Evolutionary conservation across 2,113 vertebrate genomes (phyloP).

Genomic region (Tenebrosternarchus preto): DNA sequence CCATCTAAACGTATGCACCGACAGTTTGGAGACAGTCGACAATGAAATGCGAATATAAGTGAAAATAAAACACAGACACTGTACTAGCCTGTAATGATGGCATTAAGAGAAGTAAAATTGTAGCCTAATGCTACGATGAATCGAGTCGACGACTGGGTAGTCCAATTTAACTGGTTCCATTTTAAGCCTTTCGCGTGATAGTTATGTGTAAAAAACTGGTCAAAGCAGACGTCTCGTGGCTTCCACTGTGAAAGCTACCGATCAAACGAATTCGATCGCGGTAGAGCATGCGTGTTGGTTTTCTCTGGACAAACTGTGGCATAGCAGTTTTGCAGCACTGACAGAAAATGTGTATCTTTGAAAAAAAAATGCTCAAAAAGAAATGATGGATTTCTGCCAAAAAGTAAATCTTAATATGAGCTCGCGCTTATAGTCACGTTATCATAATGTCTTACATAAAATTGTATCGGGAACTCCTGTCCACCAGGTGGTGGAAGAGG

Average conservation of each 20-base stretch:
- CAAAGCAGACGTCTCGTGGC: not conserved
- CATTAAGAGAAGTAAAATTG: not conserved
- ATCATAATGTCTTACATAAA: too few species aligned
- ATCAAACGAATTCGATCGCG: slow-evolving; percentile 17
- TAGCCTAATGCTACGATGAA: not conserved
- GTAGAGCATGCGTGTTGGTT: slow-evolving; percentile 27
- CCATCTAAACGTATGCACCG: not conserved
- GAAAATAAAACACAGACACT: too few species aligned
- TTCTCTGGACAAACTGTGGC: not conserved
- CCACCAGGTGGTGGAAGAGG: slow-evolving; percentile 22
- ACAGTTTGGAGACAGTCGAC: not conserved
- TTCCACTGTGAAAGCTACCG: slow-evolving; percentile 2
- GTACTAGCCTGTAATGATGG: not conserved
- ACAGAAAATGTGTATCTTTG: not conserved
- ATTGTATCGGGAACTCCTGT: not conserved
- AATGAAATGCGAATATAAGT: not conserved
- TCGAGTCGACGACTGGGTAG: not conserved
- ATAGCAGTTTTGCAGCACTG: not conserved
- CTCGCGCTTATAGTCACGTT: too few species aligned
- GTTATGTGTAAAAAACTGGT: not conserved
- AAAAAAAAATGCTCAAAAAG: not conserved
- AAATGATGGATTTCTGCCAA: not conserved
- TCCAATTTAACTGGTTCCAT: slow-evolving; percentile 25
- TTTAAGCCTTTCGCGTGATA: not conserved
- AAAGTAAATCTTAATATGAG: too few species aligned